Conservation (phyloP, 2,797 vertebrate species). For the Thamnophis elegans region DNA sequence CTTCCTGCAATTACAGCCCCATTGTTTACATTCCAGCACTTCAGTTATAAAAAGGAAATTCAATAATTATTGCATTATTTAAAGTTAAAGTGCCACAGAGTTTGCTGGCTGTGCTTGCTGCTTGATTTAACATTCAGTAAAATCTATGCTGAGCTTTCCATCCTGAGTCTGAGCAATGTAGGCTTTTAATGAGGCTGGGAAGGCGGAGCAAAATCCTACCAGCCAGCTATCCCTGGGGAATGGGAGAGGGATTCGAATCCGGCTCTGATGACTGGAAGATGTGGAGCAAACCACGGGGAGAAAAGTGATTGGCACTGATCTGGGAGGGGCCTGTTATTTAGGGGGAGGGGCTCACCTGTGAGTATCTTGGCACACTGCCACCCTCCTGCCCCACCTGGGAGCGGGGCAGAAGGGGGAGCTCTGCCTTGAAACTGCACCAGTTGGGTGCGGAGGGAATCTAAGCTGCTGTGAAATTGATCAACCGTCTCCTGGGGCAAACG, state of each 20-base stretch:
- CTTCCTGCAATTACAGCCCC: slow-evolving; percentile 99
- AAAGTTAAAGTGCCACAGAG: slow-evolving; percentile 98
- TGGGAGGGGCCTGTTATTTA: neutral
- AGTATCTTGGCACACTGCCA: neutral
- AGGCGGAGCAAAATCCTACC: slow-evolving; percentile 54
- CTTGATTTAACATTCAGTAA: slow-evolving; percentile 81
- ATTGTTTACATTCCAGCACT: slow-evolving; percentile 99
- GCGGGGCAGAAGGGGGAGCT: neutral
- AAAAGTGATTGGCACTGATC: too few relatives aligned
- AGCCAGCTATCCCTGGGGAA: slow-evolving; percentile 32
- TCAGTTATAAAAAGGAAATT: slow-evolving; percentile 99
- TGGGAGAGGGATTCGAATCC: neutral
- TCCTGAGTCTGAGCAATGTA: slow-evolving; percentile 75
- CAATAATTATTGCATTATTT: slow-evolving; percentile 99
- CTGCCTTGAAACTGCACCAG: neutral
- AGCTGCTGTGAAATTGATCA: too few relatives aligned
- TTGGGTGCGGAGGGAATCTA: neutral
- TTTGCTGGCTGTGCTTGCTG: slow-evolving; percentile 81
- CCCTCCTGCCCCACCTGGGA: neutral
- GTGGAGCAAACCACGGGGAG: rapidly evolving
- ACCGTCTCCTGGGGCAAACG: neutral
- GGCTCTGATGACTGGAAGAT: neutral
- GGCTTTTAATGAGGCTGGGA: slow-evolving; percentile 77
- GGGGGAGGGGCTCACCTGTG: neutral
- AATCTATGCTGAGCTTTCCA: slow-evolving; percentile 79